Evolutionary conservation across 2,888 invertebrate genomes (phyloP).

Genomic region (Pherbina coryleti): DNA sequence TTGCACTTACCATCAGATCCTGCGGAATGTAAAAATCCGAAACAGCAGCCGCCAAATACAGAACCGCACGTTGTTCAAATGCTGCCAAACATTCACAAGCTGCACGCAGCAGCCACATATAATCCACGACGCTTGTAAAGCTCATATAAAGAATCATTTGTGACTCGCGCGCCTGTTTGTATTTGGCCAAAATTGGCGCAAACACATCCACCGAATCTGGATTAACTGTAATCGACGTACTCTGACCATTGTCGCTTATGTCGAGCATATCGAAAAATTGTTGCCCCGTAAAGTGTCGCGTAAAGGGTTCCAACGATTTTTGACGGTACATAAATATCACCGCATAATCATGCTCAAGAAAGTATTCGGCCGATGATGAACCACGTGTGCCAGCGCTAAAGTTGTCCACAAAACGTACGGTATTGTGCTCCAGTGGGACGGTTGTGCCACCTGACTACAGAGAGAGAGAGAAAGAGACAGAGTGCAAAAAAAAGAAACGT

Average conservation of each 20-base stretch:
- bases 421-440: constrained; percentile 95
- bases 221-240: constrained; percentile 78
- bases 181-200: constrained; percentile 79
- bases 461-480: constrained; percentile 1
- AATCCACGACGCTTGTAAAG: constrained; percentile 90
- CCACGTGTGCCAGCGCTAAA: constrained; percentile 98
- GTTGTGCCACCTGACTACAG: constrained; percentile 95
- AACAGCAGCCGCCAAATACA: constrained; percentile 98
- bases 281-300: constrained; percentile 85
- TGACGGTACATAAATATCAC: constrained; percentile 94
- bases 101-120: constrained; percentile 89
- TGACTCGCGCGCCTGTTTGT: constrained; percentile 83
- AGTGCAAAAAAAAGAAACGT: not conserved
- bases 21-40: constrained; percentile 98
- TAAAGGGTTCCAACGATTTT: constrained; percentile 92
- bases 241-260: constrained; percentile 72
- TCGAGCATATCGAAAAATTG: constrained; percentile 85
- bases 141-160: constrained; percentile 81
- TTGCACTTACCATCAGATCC: constrained; percentile 82
- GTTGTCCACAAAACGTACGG: constrained; percentile 98
- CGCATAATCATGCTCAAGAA: constrained; percentile 87
- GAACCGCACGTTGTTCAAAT: constrained; percentile 77
- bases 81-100: constrained; percentile 82
- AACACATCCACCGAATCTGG: constrained; percentile 81
- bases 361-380: constrained; percentile 95